Percentiles rank a stretch among this genome's conserved stretches.
Evolutionary conservation across 2,888 invertebrate genomes (phyloP).

Genomic region (Pogonocherus hispidulus): DNA sequence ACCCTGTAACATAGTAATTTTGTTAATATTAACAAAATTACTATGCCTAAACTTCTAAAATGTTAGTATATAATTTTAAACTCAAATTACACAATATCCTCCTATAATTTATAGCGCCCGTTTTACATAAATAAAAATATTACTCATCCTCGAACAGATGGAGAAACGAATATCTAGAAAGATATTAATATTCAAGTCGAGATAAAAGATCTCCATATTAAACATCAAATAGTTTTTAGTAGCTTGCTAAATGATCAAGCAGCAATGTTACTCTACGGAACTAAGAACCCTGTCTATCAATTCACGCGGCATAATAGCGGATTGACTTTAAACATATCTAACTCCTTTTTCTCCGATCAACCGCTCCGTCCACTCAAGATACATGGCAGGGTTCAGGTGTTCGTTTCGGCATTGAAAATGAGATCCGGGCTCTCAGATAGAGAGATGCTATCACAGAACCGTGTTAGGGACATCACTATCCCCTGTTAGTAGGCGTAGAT

Average conservation of each 20-base stretch:
- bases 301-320: conserved; percentile 62
- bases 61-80: no score
- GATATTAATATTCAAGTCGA: conserved; percentile 40
- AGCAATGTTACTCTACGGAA: conserved; percentile 54
- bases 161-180: conserved; percentile 20
- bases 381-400: conserved; percentile 55
- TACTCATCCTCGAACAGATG: conserved; percentile 29
- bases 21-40: no score
- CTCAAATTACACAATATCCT: no score
- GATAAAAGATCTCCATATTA: conserved; percentile 44
- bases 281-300: conserved; percentile 66
- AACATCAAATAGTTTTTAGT: conserved; percentile 57
- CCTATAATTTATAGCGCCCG: no score
- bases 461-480: conserved; percentile 67
- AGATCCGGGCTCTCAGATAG: conserved; percentile 59
- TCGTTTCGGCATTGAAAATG: conserved; percentile 59
- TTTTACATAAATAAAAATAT: background rate
- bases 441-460: conserved; percentile 60
- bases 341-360: conserved; percentile 61
- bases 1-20: no score
- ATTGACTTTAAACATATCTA: conserved; percentile 68
- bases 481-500: conserved; percentile 69
- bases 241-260: conserved; percentile 64
- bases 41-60: no score
- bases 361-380: conserved; percentile 33